phyloP scores from a whole-genome alignment of 2,888 invertebrate genomes.

The Punctoribates punctum region DNA sequence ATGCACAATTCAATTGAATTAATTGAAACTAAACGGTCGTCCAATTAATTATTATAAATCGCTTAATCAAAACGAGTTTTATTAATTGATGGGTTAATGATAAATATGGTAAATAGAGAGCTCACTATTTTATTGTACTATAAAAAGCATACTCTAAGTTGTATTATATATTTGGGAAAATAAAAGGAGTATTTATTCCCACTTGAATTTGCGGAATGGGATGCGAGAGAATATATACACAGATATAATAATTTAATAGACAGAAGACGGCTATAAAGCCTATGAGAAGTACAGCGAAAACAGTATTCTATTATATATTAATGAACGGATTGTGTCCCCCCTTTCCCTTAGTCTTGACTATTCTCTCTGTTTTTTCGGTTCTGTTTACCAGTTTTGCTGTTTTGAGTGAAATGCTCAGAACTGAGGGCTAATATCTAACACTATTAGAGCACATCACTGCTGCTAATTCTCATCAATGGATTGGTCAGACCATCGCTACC shows the following conservation, averaged over 20 bases:
- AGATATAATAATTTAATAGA: conserved; percentile 37
- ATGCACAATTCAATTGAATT: conserved; percentile 18
- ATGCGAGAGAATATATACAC: conserved; percentile 25
- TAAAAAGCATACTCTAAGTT: conserved; percentile 37
- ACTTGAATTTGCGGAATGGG: conserved; percentile 37
- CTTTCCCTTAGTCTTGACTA: not conserved
- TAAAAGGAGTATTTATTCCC: conserved; percentile 36
- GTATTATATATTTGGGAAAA: conserved; percentile 34
- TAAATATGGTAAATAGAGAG: conserved; percentile 34
- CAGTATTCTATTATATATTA: conserved; percentile 36
- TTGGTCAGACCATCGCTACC: not conserved
- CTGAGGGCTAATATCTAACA: conserved; percentile 31
- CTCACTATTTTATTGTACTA: conserved; percentile 38
- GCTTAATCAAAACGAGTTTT: conserved; percentile 29
- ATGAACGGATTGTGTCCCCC: conserved; percentile 29
- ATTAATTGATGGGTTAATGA: conserved; percentile 36
- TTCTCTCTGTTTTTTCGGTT: conserved; percentile 2
- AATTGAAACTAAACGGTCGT: conserved; percentile 27
- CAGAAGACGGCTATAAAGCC: conserved; percentile 34
- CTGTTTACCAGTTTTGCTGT: conserved; percentile 12
- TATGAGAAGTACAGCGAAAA: conserved; percentile 29
- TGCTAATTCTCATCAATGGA: conserved; percentile 36
- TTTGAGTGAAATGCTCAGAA: not conserved
- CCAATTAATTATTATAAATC: conserved; percentile 27
- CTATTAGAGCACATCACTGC: conserved; percentile 32